These are phyloP conservation scores for Tachystola acroxantha DNA, from an alignment of 2,888 invertebrate species.

Conservation along the genomic window DNA sequence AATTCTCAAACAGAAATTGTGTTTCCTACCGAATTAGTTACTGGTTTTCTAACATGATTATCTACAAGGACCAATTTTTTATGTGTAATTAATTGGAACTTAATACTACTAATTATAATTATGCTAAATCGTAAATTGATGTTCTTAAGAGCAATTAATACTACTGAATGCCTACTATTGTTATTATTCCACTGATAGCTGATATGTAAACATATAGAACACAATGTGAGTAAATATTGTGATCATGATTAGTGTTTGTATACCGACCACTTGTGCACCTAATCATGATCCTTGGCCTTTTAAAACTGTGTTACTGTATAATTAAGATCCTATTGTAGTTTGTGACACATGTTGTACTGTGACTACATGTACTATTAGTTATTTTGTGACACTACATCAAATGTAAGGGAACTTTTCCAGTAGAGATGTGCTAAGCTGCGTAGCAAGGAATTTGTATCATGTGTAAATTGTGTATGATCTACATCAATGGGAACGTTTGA, in stretches of 20 bases:
- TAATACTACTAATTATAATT: too few relatives aligned
- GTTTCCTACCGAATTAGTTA: too few relatives aligned
- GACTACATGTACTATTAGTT: neutral
- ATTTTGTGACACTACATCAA: neutral
- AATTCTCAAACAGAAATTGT: too few relatives aligned
- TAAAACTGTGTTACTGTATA: conserved; percentile 16
- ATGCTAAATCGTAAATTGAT: too few relatives aligned
- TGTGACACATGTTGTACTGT: conserved; percentile 3
- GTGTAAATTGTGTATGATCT: too few relatives aligned
- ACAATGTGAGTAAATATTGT: neutral
- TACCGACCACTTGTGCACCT: neutral
- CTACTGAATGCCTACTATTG: neutral
- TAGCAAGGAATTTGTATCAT: too few relatives aligned
- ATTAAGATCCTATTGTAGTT: conserved; percentile 9
- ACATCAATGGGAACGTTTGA: too few relatives aligned
- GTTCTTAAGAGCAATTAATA: neutral
- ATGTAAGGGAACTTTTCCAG: too few relatives aligned
- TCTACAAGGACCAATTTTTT: too few relatives aligned
- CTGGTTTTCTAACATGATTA: too few relatives aligned
- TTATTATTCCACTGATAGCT: neutral
- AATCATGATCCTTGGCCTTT: conserved; percentile 15
- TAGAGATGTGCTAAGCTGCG: too few relatives aligned
- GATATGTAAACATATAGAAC: neutral
- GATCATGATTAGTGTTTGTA: neutral
- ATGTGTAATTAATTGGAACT: too few relatives aligned